These are phyloP conservation scores for Henicopernis longicauda DNA, from an alignment of 2,113 vertebrate genomes.

Conservation along the genomic window DNA sequence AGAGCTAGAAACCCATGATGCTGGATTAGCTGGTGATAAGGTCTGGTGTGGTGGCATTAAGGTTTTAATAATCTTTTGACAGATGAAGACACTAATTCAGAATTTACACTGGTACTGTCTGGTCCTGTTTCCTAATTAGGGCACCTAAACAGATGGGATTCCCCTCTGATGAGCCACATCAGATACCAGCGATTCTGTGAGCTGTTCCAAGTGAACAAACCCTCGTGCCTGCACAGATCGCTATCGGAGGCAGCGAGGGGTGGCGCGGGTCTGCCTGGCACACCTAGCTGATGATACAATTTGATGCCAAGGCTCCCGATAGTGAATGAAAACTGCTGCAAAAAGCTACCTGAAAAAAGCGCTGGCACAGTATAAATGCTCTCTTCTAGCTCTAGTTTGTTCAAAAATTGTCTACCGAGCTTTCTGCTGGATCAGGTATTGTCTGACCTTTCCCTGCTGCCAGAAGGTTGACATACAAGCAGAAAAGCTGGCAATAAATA, in stretches of 20 bases:
- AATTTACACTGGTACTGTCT: not conserved
- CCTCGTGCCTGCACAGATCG: not conserved
- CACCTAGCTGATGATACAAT: not conserved
- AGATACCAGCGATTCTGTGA: not conserved
- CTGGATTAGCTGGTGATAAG: not conserved
- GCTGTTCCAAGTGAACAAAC: slow-evolving; percentile 9
- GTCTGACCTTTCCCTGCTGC: not conserved
- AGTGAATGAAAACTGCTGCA: not conserved
- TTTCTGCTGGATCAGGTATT: slow-evolving; percentile 25
- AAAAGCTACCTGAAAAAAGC: not conserved
- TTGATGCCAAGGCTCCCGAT: not conserved
- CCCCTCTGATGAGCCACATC: slow-evolving; percentile 37
- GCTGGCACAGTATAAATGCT: not conserved
- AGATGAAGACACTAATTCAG: not conserved
- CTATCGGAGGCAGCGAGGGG: not conserved
- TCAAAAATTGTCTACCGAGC: not conserved
- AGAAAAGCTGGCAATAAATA: not conserved
- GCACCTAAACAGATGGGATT: not conserved
- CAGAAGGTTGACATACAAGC: not conserved
- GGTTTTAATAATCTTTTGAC: not conserved
- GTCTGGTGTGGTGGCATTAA: not conserved
- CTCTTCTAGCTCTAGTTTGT: not conserved
- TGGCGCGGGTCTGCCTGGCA: not conserved
- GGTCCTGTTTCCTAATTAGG: slow-evolving; percentile 2
- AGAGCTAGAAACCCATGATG: not conserved